Evolutionary conservation across 2,113 vertebrate genomes (phyloP), one percentile per base, ranked within the genome.

Genomic region (Urocolius indicus): DNA sequence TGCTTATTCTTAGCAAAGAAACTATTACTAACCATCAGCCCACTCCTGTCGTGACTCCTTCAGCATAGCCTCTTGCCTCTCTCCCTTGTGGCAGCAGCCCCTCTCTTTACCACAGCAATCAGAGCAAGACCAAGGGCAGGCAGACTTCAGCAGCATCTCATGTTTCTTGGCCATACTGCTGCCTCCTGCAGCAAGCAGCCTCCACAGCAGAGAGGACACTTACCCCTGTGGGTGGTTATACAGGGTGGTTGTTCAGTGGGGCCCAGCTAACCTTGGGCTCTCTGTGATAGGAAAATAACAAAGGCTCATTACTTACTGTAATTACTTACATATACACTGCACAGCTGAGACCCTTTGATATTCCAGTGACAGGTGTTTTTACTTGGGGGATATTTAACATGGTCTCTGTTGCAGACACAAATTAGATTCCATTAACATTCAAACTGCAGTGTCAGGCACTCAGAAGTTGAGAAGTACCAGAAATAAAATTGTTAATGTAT

Each of bases 401-500:
- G 8, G 21, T 16, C 54, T 67, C 1, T 13, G 36, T 52, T 55
- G 24, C 52, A 62, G 15, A 51, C 21, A 83, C 55, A 85, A 81
- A 24, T 54, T 29, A 54, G 2, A 51, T 27, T 34, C 59, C 38
- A 15, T 0, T 1, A 61, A 36, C 38, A n/a, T 2, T 86, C 43
- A 57, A 73, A 80, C 55, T 63, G 57, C 41, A 71, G 41, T 0
- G 0, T 57, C 57, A 77, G 65, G 26, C 27, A 36, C n/a, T 67
- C 34, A 5, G 20, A 68, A 65, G 38, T 4, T 32, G 12, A 83
- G 61, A 84, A 81, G 30, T 57, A 23, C 52, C 84, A 95, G 59
- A 92, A 93, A 87, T 83, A 93, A 85, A 59, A 62, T 54, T 63
- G 51, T 26, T 67, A 49, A 83, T 61, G 38, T 71, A 61, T 49